Percentiles rank a stretch among this genome's conserved stretches.
Conservation (phyloP, 2,888 invertebrate species). For the Boloria euphrosyne region DNA sequence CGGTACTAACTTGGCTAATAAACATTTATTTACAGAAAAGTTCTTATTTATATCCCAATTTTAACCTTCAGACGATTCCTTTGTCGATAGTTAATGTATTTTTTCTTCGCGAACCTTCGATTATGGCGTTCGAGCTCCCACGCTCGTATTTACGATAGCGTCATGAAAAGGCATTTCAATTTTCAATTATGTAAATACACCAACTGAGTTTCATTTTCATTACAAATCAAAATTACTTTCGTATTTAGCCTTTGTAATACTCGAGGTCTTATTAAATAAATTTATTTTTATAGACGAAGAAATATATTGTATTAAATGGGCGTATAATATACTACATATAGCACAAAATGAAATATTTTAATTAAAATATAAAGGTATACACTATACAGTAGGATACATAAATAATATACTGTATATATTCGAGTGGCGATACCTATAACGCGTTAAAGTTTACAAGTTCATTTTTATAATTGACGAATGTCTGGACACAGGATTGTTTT, state of each 20-base stretch:
- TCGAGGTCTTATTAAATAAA: not conserved
- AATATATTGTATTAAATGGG: too few relatives aligned
- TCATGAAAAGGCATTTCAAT: conserved; percentile 15
- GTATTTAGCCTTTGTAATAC: not conserved
- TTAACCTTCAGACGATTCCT: not conserved
- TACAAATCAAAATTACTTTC: conserved; percentile 11
- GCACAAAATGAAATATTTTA: too few relatives aligned
- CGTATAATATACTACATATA: too few relatives aligned
- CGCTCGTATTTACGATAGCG: conserved; percentile 14
- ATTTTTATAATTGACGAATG: too few relatives aligned
- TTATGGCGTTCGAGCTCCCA: conserved; percentile 10
- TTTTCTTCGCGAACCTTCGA: conserved; percentile 12
- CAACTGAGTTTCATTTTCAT: conserved; percentile 8
- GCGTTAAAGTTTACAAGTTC: too few relatives aligned
- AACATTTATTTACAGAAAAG: not conserved
- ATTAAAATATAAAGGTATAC: too few relatives aligned
- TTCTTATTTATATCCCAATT: not conserved
- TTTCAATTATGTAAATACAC: conserved; percentile 12
- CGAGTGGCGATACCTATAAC: too few relatives aligned
- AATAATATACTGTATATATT: too few relatives aligned
- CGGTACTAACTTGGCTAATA: too few relatives aligned
- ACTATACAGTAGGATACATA: too few relatives aligned
- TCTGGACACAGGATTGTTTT: too few relatives aligned
- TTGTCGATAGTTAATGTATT: conserved; percentile 18
- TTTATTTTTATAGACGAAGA: not conserved